phyloP scores from a whole-genome alignment of 2,888 invertebrate species.

The Polymixis lichenea region DNA sequence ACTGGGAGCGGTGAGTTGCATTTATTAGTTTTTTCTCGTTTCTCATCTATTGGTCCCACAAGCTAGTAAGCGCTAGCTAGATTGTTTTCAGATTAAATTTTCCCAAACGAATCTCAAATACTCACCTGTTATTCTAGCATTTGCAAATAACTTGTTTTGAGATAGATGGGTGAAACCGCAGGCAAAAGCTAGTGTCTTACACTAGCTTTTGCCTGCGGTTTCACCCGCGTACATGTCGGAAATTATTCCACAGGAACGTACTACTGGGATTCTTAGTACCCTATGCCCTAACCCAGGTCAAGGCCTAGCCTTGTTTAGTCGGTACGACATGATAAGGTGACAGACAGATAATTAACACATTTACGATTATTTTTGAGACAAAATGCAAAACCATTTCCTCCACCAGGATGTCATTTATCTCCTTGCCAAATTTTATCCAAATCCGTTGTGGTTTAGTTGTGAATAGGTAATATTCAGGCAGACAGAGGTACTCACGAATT shows the following conservation, averaged over 20 bases:
- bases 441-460: neutral
- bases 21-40: conserved; percentile 6
- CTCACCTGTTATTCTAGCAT: neutral
- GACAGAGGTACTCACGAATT: neutral
- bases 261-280: neutral
- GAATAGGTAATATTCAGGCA: neutral
- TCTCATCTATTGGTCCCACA: neutral
- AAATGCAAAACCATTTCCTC: neutral
- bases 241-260: neutral
- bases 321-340: too few relatives aligned
- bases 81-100: neutral
- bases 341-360: too few relatives aligned
- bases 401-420: neutral
- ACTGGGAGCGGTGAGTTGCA: neutral
- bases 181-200: too few relatives aligned
- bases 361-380: too few relatives aligned
- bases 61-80: neutral
- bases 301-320: too few relatives aligned
- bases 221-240: neutral
- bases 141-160: neutral
- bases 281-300: neutral
- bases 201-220: too few relatives aligned
- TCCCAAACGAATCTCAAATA: neutral
- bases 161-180: neutral
- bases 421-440: neutral